Conservation (phyloP, 2,888 invertebrate species). For the Allophyes oxyacanthae region DNA sequence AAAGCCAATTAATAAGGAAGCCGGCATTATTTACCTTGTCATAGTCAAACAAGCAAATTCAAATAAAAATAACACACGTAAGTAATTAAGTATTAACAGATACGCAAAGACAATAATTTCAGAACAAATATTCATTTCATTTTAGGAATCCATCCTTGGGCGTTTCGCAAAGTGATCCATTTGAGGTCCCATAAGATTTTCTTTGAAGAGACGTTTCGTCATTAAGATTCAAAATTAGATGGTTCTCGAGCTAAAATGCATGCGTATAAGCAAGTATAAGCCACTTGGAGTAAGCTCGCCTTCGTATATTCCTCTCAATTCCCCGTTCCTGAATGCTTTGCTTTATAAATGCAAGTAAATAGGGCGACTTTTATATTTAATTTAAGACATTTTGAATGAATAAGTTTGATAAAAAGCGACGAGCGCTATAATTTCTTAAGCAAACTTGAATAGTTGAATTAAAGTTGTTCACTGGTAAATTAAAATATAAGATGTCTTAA, state of each 20-base stretch:
- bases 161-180: conserved; percentile 47
- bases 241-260: conserved; percentile 51
- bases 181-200: conserved; percentile 52
- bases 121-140: conserved; percentile 3
- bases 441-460: conserved; percentile 35
- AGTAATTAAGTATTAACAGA: neutral
- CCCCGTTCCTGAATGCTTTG: conserved; percentile 17
- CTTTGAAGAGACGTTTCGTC: conserved; percentile 58
- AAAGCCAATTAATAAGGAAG: conserved; percentile 14
- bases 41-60: neutral
- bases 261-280: conserved; percentile 28
- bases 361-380: conserved; percentile 40
- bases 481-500: conserved; percentile 35
- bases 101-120: neutral
- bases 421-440: conserved; percentile 20
- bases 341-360: conserved; percentile 51
- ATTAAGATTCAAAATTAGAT: conserved; percentile 65
- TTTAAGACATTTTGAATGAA: conserved; percentile 38
- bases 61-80: neutral
- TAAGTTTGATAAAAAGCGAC: conserved; percentile 28
- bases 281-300: conserved; percentile 36
- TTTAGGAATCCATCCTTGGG: conserved; percentile 1
- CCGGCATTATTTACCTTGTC: conserved; percentile 11
- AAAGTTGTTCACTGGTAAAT: conserved; percentile 32
- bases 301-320: conserved; percentile 16